Conservation (phyloP, 1,140 invertebrate species). For the Phymorhynchus buccinoides region DNA sequence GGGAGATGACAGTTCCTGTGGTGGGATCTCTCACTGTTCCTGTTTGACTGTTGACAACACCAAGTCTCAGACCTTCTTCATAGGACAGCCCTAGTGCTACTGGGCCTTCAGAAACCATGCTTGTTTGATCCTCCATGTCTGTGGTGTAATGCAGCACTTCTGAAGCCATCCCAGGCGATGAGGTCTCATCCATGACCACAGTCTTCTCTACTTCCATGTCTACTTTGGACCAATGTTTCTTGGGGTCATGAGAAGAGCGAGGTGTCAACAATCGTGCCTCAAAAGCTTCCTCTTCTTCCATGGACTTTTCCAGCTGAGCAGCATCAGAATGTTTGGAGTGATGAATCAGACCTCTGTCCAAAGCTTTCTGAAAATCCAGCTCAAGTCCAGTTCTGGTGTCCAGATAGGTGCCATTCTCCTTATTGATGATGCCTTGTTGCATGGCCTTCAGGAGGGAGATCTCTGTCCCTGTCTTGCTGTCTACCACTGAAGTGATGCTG, state of each 20-base stretch:
- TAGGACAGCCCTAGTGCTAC: conserved; percentile 60
- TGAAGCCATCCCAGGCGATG: conserved; percentile 52
- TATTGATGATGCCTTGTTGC: conserved; percentile 83
- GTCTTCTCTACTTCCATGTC: conserved; percentile 69
- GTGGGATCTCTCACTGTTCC: conserved; percentile 87
- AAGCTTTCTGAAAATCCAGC: conserved; percentile 69
- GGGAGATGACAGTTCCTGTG: conserved; percentile 82
- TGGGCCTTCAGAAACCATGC: neutral
- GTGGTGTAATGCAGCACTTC: conserved; percentile 67
- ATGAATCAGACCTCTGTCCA: conserved; percentile 64
- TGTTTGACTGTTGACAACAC: conserved; percentile 82
- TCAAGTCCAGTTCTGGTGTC: conserved; percentile 82
- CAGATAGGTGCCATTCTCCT: conserved; percentile 86
- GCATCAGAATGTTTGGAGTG: conserved; percentile 64
- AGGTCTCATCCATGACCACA: conserved; percentile 45
- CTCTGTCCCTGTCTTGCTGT: conserved; percentile 83
- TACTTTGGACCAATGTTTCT: conserved; percentile 55
- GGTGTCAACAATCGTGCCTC: conserved; percentile 39
- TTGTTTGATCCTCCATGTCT: conserved; percentile 53
- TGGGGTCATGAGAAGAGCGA: conserved; percentile 40
- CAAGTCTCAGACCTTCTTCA: conserved; percentile 76
- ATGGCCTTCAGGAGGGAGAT: conserved; percentile 80
- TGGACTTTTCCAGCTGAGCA: conserved; percentile 60
- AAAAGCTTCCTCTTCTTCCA: conserved; percentile 48
- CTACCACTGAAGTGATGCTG: conserved; percentile 81